phyloP scores from a whole-genome alignment of 2,113 vertebrate genomes.

The Indicator indicator region DNA sequence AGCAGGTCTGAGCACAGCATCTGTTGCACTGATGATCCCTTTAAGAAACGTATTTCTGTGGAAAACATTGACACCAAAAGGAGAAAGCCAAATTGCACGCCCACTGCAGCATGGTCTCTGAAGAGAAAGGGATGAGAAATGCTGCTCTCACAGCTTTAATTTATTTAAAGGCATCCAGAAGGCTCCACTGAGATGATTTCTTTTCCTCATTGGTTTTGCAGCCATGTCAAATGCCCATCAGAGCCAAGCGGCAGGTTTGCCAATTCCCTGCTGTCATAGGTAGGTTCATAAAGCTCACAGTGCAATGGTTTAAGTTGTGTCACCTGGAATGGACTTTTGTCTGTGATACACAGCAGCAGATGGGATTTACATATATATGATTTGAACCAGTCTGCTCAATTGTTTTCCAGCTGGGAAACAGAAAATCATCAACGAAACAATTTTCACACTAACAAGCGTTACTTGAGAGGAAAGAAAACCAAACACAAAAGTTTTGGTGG shows the following conservation, averaged over 20 bases:
- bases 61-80: slow-evolving; percentile 58
- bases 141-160: slow-evolving; percentile 6
- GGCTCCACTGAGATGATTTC: slow-evolving; percentile 4
- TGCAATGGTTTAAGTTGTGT: neutral
- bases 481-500: neutral
- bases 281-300: neutral
- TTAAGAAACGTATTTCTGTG: slow-evolving; percentile 31
- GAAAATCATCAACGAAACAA: neutral
- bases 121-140: slow-evolving; percentile 29
- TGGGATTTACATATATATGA: neutral
- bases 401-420: slow-evolving; percentile 5
- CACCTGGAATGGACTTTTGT: neutral
- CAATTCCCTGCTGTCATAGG: neutral
- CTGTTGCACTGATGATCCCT: slow-evolving; percentile 28
- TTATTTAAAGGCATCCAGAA: slow-evolving; percentile 29
- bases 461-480: neutral
- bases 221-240: neutral
- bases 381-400: neutral
- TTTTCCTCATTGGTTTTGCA: slow-evolving; percentile 6
- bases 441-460: neutral
- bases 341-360: neutral
- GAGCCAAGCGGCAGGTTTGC: neutral
- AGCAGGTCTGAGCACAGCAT: slow-evolving; percentile 10
- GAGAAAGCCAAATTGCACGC: slow-evolving; percentile 57
- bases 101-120: slow-evolving; percentile 19